phyloP scores from a whole-genome alignment of 2,113 vertebrate species.

The Callithrix jacchus region DNA sequence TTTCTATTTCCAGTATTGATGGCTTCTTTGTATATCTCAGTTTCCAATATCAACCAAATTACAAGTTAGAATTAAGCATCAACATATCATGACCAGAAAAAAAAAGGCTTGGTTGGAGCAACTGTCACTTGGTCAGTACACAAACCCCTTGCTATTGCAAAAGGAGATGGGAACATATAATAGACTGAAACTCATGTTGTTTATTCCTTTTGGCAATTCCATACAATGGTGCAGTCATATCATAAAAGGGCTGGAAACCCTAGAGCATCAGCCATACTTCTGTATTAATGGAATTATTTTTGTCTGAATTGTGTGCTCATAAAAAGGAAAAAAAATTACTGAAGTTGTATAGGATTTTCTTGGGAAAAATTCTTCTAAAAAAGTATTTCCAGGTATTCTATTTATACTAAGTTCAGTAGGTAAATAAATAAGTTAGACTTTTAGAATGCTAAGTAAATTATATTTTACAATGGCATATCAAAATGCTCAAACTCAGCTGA shows the following conservation, averaged over 20 bases:
- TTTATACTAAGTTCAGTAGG: not conserved
- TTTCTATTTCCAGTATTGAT: not conserved
- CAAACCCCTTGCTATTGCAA: not conserved
- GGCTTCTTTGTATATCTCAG: not conserved
- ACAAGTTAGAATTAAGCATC: not conserved
- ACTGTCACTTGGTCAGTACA: not conserved
- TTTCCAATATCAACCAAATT: not conserved
- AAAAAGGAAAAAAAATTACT: not conserved
- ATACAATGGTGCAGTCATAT: not conserved
- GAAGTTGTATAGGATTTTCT: not conserved
- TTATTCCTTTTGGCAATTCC: not conserved
- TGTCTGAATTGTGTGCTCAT: not conserved
- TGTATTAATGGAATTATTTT: not conserved
- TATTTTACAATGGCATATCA: not conserved
- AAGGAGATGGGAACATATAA: not conserved
- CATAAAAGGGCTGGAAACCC: not conserved
- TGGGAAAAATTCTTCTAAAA: not conserved
- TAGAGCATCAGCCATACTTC: not conserved
- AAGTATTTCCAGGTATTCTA: not conserved
- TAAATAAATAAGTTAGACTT: slow-evolving; percentile 22
- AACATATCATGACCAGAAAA: not conserved
- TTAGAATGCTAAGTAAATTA: not conserved
- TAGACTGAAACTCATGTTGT: not conserved
- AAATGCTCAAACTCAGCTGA: not conserved
- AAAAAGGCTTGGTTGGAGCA: not conserved